phyloP scores from a whole-genome alignment of 2,797 vertebrate species.

The Myotis myotis region DNA sequence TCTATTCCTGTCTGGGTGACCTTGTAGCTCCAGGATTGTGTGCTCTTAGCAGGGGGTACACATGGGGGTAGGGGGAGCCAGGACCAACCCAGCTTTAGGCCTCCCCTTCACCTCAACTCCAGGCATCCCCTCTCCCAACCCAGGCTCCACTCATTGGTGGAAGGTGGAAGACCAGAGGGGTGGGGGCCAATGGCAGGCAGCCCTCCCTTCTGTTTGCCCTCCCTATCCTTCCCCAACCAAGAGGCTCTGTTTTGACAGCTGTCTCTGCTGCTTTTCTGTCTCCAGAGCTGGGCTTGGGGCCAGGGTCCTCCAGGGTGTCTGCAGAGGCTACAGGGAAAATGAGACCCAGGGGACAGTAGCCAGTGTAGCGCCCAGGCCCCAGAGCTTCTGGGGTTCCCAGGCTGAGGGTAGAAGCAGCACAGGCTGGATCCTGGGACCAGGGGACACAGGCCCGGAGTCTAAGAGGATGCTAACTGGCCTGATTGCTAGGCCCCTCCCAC shows the following conservation, averaged over 20 bases:
- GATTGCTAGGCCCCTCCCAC: not conserved
- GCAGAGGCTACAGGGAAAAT: conserved; percentile 62
- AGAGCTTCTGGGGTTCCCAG: not conserved
- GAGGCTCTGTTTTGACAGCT: conserved; percentile 77
- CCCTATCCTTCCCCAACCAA: conserved; percentile 27
- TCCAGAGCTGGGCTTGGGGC: conserved; percentile 70
- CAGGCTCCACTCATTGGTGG: not conserved
- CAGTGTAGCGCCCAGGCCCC: not conserved
- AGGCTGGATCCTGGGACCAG: not conserved
- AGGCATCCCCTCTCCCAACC: not conserved
- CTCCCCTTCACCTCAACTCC: not conserved
- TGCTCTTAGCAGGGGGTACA: conserved; percentile 20
- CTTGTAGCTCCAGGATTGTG: conserved; percentile 26
- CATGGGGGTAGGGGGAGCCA: not conserved
- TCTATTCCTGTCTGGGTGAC: conserved; percentile 27
- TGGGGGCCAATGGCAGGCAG: not conserved
- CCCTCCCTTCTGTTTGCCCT: not conserved
- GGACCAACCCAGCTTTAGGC: not conserved
- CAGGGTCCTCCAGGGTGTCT: conserved; percentile 70
- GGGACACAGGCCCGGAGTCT: not conserved
- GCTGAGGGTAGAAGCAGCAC: not conserved
- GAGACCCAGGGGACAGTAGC: conserved; percentile 20
- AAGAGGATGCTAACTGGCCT: not conserved
- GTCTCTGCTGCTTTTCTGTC: conserved; percentile 74
- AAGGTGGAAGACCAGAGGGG: not conserved